These are phyloP conservation scores for Tiliqua scincoides DNA, from an alignment of 2,113 vertebrate genomes.

Conservation along the genomic window DNA sequence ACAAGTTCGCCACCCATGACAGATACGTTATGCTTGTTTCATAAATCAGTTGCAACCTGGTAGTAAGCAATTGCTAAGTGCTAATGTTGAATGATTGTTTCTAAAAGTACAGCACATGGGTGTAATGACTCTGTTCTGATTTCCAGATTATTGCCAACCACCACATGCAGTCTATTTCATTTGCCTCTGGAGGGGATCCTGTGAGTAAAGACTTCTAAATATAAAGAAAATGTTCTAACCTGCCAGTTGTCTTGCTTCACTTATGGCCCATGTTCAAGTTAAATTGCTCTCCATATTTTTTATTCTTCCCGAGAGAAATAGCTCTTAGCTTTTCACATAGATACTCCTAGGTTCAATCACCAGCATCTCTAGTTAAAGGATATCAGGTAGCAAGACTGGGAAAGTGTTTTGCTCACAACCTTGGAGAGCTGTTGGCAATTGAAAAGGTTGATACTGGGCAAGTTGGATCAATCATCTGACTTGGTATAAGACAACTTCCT, in stretches of 20 bases:
- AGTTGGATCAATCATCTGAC: too few species aligned
- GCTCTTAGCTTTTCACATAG: neutral
- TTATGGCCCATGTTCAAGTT: conserved; percentile 11
- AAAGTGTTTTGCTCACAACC: neutral
- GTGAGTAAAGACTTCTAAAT: conserved; percentile 79
- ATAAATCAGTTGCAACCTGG: neutral
- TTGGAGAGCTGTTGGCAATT: neutral
- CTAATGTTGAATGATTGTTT: conserved; percentile 23
- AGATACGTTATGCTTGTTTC: neutral
- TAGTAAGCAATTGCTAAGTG: neutral
- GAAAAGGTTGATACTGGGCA: too few species aligned
- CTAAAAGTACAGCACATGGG: neutral
- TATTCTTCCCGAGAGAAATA: conserved; percentile 1
- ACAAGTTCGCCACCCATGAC: neutral
- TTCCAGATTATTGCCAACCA: conserved; percentile 91
- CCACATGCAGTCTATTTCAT: conserved; percentile 94
- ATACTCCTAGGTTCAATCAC: neutral
- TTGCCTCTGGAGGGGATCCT: conserved; percentile 93
- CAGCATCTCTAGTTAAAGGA: neutral
- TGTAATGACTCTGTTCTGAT: conserved; percentile 61
- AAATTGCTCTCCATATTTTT: neutral
- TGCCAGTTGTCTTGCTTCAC: conserved; percentile 37
- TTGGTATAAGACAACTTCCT: too few species aligned
- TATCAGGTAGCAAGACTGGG: neutral
- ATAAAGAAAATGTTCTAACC: conserved; percentile 41